These are phyloP conservation scores for Tachuris rubrigastra DNA, from an alignment of 2,113 vertebrate species.

Conservation along the genomic window DNA sequence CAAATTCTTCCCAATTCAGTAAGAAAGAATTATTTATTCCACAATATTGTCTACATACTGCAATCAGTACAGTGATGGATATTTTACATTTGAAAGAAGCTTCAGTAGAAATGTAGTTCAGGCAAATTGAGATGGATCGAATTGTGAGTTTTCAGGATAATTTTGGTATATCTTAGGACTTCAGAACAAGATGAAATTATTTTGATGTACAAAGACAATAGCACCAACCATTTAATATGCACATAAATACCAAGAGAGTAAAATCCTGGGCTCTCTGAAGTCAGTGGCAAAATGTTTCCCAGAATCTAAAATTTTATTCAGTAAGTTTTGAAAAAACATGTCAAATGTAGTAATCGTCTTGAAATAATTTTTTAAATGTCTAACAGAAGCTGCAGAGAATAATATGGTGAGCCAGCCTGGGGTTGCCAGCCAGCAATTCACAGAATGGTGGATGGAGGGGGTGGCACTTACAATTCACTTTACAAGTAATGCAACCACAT, in stretches of 20 bases:
- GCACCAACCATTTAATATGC: background rate
- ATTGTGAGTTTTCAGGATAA: background rate
- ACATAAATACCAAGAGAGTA: background rate
- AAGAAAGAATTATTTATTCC: background rate
- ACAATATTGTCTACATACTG: background rate
- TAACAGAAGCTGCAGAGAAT: background rate
- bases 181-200: background rate
- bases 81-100: constrained; percentile 4
- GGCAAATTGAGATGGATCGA: background rate
- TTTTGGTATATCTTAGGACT: background rate
- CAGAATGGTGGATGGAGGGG: background rate
- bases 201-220: background rate
- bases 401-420: background rate
- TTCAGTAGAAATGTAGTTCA: background rate
- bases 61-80: background rate
- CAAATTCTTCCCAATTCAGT: background rate
- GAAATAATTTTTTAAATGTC: background rate
- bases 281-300: background rate
- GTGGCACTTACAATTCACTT: background rate
- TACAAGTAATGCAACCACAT: background rate
- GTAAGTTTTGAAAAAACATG: background rate
- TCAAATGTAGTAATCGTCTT: background rate
- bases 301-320: background rate
- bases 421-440: background rate
- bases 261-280: background rate